Evolutionary conservation across 2,113 vertebrate species (phyloP).

Genomic region (Nycticorax nycticorax): DNA sequence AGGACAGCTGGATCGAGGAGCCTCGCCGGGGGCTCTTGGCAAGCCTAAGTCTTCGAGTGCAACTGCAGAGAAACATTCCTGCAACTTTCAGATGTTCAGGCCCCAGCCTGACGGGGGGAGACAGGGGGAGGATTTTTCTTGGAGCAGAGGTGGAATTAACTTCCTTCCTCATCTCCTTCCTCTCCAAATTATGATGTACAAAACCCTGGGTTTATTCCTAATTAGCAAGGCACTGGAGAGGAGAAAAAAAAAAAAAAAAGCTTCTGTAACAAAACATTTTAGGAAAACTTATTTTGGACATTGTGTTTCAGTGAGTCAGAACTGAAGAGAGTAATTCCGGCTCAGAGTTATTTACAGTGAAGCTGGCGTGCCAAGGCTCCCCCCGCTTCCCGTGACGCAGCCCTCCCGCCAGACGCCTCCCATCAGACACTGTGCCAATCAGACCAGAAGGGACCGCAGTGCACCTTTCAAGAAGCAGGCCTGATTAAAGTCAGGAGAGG

Average conservation of each 20-base stretch:
- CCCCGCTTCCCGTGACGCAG: background rate
- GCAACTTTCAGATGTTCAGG: background rate
- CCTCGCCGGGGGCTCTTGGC: background rate
- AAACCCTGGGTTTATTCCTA: background rate
- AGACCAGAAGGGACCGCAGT: background rate
- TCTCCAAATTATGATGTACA: background rate
- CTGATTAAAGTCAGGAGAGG: background rate
- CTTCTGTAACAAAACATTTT: slow-evolving; percentile 2
- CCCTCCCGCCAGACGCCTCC: background rate
- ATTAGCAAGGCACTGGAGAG: background rate
- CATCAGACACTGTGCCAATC: background rate
- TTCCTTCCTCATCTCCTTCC: background rate
- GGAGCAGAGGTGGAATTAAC: background rate
- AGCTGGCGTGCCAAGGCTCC: background rate
- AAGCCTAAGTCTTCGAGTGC: background rate
- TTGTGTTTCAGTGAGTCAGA: background rate
- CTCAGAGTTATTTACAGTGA: background rate
- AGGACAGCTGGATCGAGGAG: background rate
- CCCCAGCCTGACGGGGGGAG: background rate
- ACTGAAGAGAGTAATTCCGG: background rate
- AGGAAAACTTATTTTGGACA: background rate
- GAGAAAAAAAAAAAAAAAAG: background rate
- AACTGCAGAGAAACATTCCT: background rate
- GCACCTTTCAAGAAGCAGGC: background rate
- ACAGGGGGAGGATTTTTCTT: background rate